Conservation (phyloP, 2,888 invertebrate genomes). For the Drosophila villosipedis region DNA sequence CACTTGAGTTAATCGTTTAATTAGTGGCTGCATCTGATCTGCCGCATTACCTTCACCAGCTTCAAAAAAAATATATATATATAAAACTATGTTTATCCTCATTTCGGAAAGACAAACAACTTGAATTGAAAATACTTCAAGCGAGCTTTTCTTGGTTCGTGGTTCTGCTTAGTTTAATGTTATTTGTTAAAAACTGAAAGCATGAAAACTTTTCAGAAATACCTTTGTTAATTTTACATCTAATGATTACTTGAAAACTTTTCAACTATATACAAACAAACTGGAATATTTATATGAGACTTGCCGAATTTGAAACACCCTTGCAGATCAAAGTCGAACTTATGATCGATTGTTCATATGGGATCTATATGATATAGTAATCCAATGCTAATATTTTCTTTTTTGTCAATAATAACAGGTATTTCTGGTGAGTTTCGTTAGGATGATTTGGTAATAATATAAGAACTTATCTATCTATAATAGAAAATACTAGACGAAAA, state of each 20-base stretch:
- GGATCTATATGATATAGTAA: no score
- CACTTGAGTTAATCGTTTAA: constrained; percentile 77
- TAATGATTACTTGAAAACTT: not conserved
- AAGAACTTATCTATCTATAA: not conserved
- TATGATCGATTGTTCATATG: not conserved
- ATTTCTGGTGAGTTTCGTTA: not conserved
- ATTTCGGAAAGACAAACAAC: constrained; percentile 5
- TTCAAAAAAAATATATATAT: constrained; percentile 8
- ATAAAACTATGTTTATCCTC: not conserved
- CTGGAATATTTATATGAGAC: not conserved
- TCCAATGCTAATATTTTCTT: no score
- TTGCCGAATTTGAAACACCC: not conserved
- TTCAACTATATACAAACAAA: not conserved
- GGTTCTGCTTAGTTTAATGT: not conserved
- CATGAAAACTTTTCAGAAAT: not conserved
- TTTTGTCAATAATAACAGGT: no score
- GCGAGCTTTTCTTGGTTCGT: not conserved
- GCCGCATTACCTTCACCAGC: constrained; percentile 15
- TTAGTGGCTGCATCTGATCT: constrained; percentile 52
- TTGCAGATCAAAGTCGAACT: not conserved
- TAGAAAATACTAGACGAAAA: not conserved
- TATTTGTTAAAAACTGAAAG: not conserved
- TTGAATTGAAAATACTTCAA: constrained; percentile 13
- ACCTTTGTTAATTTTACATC: not conserved
- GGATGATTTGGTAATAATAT: not conserved